These are phyloP conservation scores for Tenualosa thibaudeaui DNA, from an alignment of 2,797 vertebrate species.

Conservation along the genomic window DNA sequence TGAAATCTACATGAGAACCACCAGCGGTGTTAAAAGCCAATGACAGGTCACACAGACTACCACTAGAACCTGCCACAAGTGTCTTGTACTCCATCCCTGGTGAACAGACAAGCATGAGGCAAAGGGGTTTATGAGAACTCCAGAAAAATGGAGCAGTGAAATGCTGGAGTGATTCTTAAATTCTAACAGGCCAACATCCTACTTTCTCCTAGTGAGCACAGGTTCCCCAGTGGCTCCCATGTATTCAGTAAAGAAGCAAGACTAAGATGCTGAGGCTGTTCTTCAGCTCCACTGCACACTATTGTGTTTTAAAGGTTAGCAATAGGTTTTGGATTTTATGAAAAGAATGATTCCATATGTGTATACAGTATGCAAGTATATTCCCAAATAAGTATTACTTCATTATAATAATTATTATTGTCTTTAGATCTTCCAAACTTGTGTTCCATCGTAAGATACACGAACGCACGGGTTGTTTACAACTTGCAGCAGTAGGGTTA, in stretches of 20 bases:
- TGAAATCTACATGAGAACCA: not conserved
- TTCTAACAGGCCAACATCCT: not conserved
- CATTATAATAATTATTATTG: too few relatives aligned
- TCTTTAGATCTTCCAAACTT: not conserved
- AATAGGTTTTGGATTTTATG: not conserved
- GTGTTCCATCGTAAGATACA: not conserved
- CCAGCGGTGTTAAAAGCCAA: not conserved
- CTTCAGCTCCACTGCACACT: not conserved
- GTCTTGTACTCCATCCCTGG: not conserved
- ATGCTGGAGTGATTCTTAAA: not conserved
- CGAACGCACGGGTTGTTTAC: not conserved
- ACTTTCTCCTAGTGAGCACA: not conserved
- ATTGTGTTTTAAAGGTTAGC: not conserved
- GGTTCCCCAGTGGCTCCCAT: not conserved
- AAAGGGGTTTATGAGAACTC: not conserved
- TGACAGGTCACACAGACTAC: conserved; percentile 6
- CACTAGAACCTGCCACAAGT: not conserved
- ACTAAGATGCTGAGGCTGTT: not conserved
- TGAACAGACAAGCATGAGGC: not conserved
- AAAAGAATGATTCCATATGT: too few relatives aligned
- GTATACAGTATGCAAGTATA: not conserved
- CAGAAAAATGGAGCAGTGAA: not conserved
- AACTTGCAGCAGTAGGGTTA: not conserved
- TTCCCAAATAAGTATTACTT: too few relatives aligned
- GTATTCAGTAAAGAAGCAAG: not conserved